Evolutionary conservation across 2,797 vertebrate species (phyloP).

Genomic region (Sebastolobus alascanus): DNA sequence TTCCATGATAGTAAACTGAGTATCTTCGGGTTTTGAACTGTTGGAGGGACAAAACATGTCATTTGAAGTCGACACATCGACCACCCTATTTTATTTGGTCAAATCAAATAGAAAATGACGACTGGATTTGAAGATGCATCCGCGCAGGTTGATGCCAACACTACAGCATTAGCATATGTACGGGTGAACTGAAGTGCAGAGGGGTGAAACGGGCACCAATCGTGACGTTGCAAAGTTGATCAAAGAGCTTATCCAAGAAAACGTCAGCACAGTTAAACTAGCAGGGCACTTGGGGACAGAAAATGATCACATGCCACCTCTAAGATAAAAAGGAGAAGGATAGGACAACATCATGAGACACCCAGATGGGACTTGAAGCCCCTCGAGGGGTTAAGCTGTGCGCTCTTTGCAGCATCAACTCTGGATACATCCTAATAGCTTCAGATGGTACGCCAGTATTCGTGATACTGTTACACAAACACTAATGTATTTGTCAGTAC

Average conservation of each 20-base stretch:
- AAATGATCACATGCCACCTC: not conserved
- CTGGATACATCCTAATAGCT: constrained; percentile 20
- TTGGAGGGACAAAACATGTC: not conserved
- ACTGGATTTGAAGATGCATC: not conserved
- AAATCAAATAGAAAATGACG: not conserved
- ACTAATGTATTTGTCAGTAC: too few species aligned
- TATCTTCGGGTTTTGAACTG: not conserved
- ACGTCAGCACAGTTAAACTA: not conserved
- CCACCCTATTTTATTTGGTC: not conserved
- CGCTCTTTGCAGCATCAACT: not conserved
- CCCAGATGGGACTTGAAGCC: constrained; percentile 9
- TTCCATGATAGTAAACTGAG: not conserved
- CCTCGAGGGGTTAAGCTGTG: constrained; percentile 5
- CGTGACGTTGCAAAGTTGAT: constrained; percentile 6
- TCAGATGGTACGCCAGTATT: not conserved
- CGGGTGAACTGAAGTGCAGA: not conserved
- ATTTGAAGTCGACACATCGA: not conserved
- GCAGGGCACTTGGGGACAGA: not conserved
- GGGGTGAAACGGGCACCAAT: not conserved
- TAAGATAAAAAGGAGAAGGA: constrained; percentile 13
- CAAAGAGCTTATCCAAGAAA: constrained; percentile 48
- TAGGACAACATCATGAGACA: constrained; percentile 35
- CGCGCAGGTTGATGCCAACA: not conserved
- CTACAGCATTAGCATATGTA: not conserved
- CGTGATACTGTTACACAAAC: too few species aligned